Percentiles rank a stretch among this genome's conserved stretches.
Evolutionary conservation across 2,888 invertebrate genomes (phyloP).

Genomic region (Strigamia crassipes): DNA sequence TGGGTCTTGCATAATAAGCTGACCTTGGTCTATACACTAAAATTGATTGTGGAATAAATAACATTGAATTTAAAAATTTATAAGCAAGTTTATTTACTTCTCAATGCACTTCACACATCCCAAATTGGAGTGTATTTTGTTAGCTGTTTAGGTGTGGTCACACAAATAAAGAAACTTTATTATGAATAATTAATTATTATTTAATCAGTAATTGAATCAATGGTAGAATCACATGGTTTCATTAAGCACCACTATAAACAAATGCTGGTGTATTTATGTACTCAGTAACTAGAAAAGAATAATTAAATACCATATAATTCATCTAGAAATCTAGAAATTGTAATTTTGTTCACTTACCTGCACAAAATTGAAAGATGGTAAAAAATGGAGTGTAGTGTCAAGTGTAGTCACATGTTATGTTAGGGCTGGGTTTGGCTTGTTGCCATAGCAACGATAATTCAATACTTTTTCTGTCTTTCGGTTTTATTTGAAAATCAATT

Average conservation of each 20-base stretch:
- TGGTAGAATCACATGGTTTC: neutral
- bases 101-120: neutral
- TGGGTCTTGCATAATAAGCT: neutral
- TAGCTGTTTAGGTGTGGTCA: neutral
- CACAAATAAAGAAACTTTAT: too few species aligned
- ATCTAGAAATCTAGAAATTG: too few species aligned
- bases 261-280: too few species aligned
- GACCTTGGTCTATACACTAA: neutral
- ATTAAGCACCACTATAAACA: too few species aligned
- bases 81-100: neutral
- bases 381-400: neutral
- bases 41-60: neutral
- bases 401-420: neutral
- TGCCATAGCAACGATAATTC: neutral
- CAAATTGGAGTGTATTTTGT: neutral
- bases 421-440: neutral
- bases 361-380: too few species aligned
- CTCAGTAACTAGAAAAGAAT: too few species aligned
- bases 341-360: too few species aligned
- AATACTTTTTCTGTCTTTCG: neutral
- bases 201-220: neutral
- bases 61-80: neutral
- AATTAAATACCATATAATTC: too few species aligned
- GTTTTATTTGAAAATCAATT: neutral
- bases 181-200: too few species aligned